Percentiles rank a stretch among this genome's conserved stretches.
Conservation (phyloP, 2,113 vertebrate species). For the Charina bottae region DNA sequence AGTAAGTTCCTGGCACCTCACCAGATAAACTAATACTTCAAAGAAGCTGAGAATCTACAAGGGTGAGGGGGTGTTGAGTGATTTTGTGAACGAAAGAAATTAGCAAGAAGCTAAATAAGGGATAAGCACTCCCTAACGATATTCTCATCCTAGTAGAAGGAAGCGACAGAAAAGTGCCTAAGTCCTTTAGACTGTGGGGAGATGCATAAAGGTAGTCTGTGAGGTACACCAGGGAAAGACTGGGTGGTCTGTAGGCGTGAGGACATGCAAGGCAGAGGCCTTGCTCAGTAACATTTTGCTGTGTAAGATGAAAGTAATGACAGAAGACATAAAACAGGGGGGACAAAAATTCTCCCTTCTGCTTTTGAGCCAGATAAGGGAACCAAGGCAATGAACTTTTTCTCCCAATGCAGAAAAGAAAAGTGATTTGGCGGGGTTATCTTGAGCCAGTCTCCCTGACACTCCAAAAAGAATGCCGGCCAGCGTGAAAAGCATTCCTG, state of each 20-base stretch:
- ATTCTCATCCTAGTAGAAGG: conserved; percentile 36
- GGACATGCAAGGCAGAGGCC: neutral
- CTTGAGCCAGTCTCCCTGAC: conserved; percentile 4
- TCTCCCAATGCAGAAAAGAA: conserved; percentile 28
- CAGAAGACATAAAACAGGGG: conserved; percentile 27
- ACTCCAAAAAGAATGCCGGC: conserved; percentile 11
- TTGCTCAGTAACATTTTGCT: conserved; percentile 8
- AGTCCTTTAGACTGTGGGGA: conserved; percentile 10
- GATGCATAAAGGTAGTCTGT: neutral
- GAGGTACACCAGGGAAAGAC: neutral
- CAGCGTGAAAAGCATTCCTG: conserved; percentile 8
- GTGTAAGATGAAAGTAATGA: conserved; percentile 26
- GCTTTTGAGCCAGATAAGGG: conserved; percentile 13
- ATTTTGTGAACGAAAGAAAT: conserved; percentile 13
- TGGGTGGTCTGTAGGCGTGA: conserved; percentile 6
- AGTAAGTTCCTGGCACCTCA: neutral
- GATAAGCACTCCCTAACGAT: neutral
- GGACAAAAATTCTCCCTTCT: conserved; percentile 23
- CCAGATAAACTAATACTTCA: neutral
- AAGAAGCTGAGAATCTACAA: neutral
- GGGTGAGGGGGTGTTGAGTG: neutral
- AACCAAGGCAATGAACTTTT: conserved; percentile 42
- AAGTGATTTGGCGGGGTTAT: neutral
- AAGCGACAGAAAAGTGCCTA: neutral
- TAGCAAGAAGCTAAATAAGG: neutral